Conservation (phyloP, 1,140 invertebrate species). For the Zaprionus camerounensis region DNA sequence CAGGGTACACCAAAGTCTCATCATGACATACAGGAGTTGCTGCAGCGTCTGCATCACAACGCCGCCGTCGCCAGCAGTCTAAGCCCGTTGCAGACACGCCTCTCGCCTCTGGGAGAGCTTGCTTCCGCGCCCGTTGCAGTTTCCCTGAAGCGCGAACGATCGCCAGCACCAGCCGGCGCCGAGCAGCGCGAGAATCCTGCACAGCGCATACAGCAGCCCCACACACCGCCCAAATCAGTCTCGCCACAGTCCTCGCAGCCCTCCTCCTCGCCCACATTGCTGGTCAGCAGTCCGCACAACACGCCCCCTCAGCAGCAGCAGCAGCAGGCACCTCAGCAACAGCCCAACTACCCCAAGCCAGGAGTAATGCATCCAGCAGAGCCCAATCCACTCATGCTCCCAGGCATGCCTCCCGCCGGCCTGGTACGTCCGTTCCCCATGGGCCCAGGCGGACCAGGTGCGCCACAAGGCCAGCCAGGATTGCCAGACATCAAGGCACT, state of each 20-base stretch:
- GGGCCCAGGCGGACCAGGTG: constrained; percentile 59
- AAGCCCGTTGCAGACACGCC: constrained; percentile 74
- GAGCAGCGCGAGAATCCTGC: constrained; percentile 77
- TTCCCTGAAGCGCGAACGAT: constrained; percentile 75
- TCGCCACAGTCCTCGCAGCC: constrained; percentile 83
- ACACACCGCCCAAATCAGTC: constrained; percentile 84
- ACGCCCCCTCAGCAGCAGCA: constrained; percentile 66
- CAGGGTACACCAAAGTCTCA: constrained; percentile 66
- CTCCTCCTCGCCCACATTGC: constrained; percentile 73
- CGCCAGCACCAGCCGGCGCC: constrained; percentile 54
- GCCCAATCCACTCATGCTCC: constrained; percentile 67
- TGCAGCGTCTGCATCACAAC: constrained; percentile 76
- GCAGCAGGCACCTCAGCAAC: constrained; percentile 45
- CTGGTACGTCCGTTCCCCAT: constrained; percentile 75
- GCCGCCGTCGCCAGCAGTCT: constrained; percentile 60
- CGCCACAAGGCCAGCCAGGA: constrained; percentile 63
- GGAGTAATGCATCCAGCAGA: constrained; percentile 52
- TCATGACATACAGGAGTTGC: constrained; percentile 77
- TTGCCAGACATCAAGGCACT: constrained; percentile 81
- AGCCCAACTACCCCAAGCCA: constrained; percentile 57
- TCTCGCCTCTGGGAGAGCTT: constrained; percentile 64
- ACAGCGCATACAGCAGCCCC: constrained; percentile 78
- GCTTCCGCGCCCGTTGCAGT: constrained; percentile 34
- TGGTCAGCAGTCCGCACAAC: constrained; percentile 73
- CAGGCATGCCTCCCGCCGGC: constrained; percentile 77